Percentiles rank a stretch among this genome's conserved stretches.
Conservation (phyloP, 2,888 invertebrate species). For the Diogma glabrata region DNA sequence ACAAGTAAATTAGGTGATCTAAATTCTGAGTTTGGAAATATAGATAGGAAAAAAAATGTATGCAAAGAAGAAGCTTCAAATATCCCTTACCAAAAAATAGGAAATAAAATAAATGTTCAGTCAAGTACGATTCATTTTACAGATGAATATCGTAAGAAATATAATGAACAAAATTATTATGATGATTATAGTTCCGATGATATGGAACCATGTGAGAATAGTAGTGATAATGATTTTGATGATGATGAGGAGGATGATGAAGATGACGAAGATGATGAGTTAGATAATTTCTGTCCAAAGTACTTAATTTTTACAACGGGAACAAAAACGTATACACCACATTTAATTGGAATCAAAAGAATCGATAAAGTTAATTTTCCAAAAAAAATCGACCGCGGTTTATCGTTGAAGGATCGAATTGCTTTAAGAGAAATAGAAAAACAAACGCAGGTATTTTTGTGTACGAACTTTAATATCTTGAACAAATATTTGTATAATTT, state of each 20-base stretch:
- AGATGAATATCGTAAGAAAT: slow-evolving; percentile 43
- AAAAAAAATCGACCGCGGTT: slow-evolving; percentile 53
- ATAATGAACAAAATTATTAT: slow-evolving; percentile 17
- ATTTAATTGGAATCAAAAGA: slow-evolving; percentile 70
- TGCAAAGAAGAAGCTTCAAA: background rate
- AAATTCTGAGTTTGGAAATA: background rate
- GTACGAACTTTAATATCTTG: slow-evolving; percentile 11
- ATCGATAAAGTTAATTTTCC: slow-evolving; percentile 59
- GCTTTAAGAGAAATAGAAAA: slow-evolving; percentile 43
- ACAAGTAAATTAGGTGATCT: slow-evolving; percentile 20
- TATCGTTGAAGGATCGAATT: slow-evolving; percentile 52
- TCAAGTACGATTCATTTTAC: slow-evolving; percentile 51
- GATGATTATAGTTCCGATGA: no score
- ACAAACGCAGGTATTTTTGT: no score
- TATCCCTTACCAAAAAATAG: background rate
- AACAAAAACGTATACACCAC: slow-evolving; percentile 71
- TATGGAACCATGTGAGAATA: slow-evolving; percentile 17
- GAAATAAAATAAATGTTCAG: no score
- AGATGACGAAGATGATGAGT: slow-evolving; percentile 27
- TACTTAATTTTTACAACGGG: slow-evolving; percentile 72
- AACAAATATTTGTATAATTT: background rate
- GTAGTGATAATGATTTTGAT: background rate
- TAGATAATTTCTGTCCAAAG: slow-evolving; percentile 49
- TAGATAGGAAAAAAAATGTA: background rate
- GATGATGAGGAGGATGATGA: slow-evolving; percentile 7